Evolutionary conservation across 2,888 invertebrate genomes (phyloP).

Genomic region (Listrodromus nycthemerus): DNA sequence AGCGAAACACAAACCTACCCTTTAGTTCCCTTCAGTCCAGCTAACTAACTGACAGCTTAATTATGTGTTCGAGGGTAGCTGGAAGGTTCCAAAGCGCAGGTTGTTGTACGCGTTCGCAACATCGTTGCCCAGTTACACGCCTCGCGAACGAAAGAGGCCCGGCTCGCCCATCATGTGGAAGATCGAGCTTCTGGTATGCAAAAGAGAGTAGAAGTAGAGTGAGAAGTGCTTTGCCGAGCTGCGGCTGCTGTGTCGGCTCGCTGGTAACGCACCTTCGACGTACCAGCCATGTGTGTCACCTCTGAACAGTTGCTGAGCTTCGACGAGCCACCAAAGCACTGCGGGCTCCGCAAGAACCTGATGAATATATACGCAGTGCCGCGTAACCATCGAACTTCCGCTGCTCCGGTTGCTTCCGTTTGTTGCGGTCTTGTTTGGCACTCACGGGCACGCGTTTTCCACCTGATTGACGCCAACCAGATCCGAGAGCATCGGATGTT

Average conservation of each 20-base stretch:
- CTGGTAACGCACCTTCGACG: constrained; percentile 12
- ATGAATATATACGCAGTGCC: constrained; percentile 12
- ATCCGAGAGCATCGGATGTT: background rate
- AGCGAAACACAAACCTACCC: constrained; percentile 35
- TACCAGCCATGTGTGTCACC: constrained; percentile 11
- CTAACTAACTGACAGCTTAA: constrained; percentile 74
- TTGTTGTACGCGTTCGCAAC: constrained; percentile 7
- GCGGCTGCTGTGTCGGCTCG: constrained; percentile 2
- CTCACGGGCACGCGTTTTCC: constrained; percentile 49
- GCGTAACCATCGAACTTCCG: constrained; percentile 20
- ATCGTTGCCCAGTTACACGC: constrained; percentile 16
- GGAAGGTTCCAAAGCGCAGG: constrained; percentile 54
- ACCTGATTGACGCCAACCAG: constrained; percentile 66
- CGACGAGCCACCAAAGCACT: background rate
- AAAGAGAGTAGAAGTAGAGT: constrained; percentile 60
- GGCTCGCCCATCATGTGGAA: constrained; percentile 21
- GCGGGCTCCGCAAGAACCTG: background rate
- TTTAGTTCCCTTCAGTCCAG: constrained; percentile 52
- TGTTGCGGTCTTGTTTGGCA: constrained; percentile 7
- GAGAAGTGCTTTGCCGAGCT: constrained; percentile 8
- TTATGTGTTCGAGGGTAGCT: constrained; percentile 70
- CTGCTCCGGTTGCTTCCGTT: constrained; percentile 1
- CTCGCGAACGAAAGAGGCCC: constrained; percentile 38
- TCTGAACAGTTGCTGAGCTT: background rate
- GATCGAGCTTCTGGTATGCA: constrained; percentile 56